Conservation (phyloP, 2,797 vertebrate species). For the Neosilurus hyrtlii region DNA sequence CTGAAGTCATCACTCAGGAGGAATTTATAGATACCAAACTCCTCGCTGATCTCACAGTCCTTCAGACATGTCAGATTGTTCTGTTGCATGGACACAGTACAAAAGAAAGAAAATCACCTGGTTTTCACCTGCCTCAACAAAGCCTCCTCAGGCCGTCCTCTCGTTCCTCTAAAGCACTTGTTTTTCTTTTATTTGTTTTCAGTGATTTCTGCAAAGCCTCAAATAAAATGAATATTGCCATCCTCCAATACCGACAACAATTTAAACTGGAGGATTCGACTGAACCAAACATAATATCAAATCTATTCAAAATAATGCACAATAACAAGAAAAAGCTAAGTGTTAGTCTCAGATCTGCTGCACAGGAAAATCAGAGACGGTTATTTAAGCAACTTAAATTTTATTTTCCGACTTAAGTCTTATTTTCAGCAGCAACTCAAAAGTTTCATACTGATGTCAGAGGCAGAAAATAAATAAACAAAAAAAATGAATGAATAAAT, state of each 20-base stretch:
- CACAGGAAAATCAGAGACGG: background rate
- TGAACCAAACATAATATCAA: background rate
- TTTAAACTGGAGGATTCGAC: background rate
- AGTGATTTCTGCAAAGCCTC: background rate
- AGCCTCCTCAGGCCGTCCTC: background rate
- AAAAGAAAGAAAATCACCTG: background rate
- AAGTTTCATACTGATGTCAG: background rate
- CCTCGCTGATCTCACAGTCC: background rate
- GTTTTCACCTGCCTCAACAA: background rate
- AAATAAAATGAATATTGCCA: too few species aligned
- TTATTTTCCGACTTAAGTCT: background rate
- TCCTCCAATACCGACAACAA: background rate
- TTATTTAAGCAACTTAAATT: background rate
- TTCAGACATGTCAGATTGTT: conserved; percentile 1
- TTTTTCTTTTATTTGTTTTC: background rate
- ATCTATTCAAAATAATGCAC: background rate
- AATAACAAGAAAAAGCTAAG: background rate
- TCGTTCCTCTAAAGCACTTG: background rate
- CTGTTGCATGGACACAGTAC: background rate
- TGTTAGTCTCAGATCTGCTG: background rate
- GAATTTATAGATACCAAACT: conserved; percentile 1
- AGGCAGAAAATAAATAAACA: too few species aligned
- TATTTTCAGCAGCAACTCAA: background rate
- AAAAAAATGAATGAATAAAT: too few species aligned
- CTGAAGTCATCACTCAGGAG: background rate